phyloP scores from a whole-genome alignment of 2,888 invertebrate genomes.

The Pyrrhia umbra region DNA sequence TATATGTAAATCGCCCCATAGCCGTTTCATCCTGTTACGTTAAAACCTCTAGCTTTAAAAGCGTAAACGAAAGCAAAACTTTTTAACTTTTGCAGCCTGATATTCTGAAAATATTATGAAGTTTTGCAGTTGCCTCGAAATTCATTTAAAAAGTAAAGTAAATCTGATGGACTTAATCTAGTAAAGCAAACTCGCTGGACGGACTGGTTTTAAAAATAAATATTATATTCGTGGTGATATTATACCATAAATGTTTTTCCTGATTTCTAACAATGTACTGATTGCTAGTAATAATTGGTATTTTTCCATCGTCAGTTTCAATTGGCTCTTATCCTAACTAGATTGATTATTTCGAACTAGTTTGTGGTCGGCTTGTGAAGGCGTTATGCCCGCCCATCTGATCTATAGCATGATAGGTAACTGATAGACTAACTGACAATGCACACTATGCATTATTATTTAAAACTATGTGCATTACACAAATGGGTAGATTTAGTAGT shows the following conservation, averaged over 20 bases:
- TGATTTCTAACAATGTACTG: not conserved
- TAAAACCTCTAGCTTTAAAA: conserved; percentile 45
- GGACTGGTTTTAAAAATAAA: conserved; percentile 23
- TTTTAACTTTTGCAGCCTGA: conserved; percentile 51
- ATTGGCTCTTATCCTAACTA: not conserved
- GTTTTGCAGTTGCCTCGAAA: conserved; percentile 44
- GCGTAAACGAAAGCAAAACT: conserved; percentile 29
- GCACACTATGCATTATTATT: no score
- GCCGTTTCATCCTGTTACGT: conserved; percentile 24
- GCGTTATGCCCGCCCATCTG: no score
- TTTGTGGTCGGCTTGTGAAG: no score
- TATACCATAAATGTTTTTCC: not conserved
- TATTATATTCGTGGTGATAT: not conserved
- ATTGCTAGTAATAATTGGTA: not conserved
- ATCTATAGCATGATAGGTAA: no score
- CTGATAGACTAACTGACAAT: no score
- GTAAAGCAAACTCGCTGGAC: conserved; percentile 17
- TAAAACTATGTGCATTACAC: no score
- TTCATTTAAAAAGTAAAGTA: conserved; percentile 51
- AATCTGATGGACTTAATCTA: conserved; percentile 45
- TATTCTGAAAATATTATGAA: conserved; percentile 53
- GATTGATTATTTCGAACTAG: no score
- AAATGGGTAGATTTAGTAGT: no score
- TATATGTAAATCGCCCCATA: conserved; percentile 6
- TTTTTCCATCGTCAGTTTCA: not conserved